phyloP scores from a whole-genome alignment of 2,113 vertebrate genomes.

The Fulmarus glacialis region DNA sequence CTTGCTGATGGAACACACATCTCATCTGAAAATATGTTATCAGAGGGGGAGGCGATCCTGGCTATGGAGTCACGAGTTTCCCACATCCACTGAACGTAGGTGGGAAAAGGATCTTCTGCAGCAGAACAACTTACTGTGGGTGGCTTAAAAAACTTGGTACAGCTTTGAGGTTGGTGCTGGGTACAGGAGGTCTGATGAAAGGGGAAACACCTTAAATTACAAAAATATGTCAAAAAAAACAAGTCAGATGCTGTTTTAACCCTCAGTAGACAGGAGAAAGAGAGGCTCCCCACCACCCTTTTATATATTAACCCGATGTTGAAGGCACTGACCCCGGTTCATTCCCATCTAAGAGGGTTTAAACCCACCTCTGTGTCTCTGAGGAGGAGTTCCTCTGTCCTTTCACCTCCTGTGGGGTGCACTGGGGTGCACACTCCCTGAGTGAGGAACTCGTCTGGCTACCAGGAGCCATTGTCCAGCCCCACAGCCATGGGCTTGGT shows the following conservation, averaged over 20 bases:
- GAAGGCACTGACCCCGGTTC: background rate
- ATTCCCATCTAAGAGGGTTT: background rate
- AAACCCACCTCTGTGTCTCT: background rate
- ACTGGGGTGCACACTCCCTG: rapidly evolving
- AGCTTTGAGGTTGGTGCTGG: background rate
- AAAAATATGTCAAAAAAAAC: background rate
- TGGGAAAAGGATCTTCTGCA: background rate
- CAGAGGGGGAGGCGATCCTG: background rate
- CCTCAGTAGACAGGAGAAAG: background rate
- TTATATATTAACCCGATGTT: rapidly evolving
- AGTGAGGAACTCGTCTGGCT: background rate
- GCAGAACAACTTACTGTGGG: background rate
- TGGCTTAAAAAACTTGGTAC: background rate
- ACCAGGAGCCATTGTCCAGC: background rate
- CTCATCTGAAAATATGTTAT: background rate
- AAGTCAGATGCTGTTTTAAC: background rate
- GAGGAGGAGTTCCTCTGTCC: background rate
- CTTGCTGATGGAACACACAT: background rate
- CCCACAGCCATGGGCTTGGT: background rate
- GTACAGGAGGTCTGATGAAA: background rate
- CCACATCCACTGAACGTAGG: background rate
- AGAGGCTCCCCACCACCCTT: background rate
- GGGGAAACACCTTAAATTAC: background rate
- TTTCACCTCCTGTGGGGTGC: background rate
- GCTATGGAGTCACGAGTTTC: background rate